phyloP scores from a whole-genome alignment of 2,113 vertebrate species.

The Syngnathus typhle region DNA sequence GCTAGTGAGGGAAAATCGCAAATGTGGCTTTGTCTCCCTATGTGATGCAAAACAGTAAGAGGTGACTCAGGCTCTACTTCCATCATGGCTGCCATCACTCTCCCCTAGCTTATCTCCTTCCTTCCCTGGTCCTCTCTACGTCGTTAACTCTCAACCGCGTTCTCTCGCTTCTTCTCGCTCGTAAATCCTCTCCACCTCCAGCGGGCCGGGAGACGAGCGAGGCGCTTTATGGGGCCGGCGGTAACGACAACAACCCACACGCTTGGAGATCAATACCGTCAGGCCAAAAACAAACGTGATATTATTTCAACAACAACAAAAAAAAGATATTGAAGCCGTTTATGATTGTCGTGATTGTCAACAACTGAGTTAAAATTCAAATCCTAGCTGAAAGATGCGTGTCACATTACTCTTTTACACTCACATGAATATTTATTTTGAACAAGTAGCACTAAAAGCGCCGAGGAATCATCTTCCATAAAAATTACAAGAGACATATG shows the following conservation, averaged over 20 bases:
- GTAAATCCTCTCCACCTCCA: slow-evolving; percentile 54
- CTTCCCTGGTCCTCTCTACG: slow-evolving; percentile 36
- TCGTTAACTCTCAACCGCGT: slow-evolving; percentile 41
- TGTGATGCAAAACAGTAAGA: background rate
- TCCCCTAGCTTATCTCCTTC: slow-evolving; percentile 23
- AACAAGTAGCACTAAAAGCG: background rate
- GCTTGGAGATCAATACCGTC: slow-evolving; percentile 27
- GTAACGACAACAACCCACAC: slow-evolving; percentile 47
- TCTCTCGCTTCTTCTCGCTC: slow-evolving; percentile 30
- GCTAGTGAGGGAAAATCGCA: slow-evolving; percentile 14
- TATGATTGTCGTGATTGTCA: slow-evolving; percentile 9
- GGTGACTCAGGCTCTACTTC: slow-evolving; percentile 18
- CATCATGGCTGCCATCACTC: slow-evolving; percentile 21
- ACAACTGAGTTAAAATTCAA: slow-evolving; percentile 13
- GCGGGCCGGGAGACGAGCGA: slow-evolving; percentile 39
- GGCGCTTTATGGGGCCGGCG: slow-evolving; percentile 56
- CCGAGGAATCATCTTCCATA: background rate
- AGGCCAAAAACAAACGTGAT: slow-evolving; percentile 38
- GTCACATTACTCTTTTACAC: background rate
- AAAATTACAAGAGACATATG: background rate
- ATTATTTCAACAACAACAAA: slow-evolving; percentile 25
- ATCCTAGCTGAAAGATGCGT: slow-evolving; percentile 3
- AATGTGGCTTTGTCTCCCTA: slow-evolving; percentile 13
- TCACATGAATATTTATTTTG: background rate
- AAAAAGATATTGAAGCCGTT: slow-evolving; percentile 12